Conservation (phyloP, 2,113 vertebrate species). For the Silurus glanis region DNA sequence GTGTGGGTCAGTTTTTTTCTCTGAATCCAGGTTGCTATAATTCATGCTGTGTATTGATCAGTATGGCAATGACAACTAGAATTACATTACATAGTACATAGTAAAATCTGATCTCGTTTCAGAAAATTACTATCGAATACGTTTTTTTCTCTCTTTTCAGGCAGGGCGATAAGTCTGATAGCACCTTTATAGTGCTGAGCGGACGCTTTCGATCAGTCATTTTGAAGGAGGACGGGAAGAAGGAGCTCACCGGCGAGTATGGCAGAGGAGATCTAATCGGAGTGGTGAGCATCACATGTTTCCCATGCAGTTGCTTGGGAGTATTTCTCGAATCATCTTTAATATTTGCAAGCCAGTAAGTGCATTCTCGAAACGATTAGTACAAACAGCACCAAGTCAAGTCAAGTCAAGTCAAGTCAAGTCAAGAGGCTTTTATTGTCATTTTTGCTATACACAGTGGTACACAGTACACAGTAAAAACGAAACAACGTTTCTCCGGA, state of each 20-base stretch:
- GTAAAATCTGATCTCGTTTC: neutral
- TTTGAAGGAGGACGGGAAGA: constrained; percentile 90
- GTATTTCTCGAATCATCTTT: too few species aligned
- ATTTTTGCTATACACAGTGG: too few species aligned
- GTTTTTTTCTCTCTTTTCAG: constrained; percentile 61
- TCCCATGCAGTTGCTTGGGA: neutral
- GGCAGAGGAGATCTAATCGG: constrained; percentile 91
- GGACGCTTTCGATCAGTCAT: constrained; percentile 91
- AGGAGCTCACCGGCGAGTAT: constrained; percentile 89
- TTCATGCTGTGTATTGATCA: neutral
- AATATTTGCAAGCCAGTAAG: too few species aligned
- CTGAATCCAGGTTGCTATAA: neutral
- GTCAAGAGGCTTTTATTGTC: too few species aligned
- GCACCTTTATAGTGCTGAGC: constrained; percentile 92
- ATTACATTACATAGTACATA: neutral
- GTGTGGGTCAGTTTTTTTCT: too few species aligned
- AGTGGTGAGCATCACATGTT: constrained; percentile 78
- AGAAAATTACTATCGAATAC: neutral
- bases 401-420: too few species aligned
- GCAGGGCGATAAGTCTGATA: constrained; percentile 91
- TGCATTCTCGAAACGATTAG: too few species aligned
- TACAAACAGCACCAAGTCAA: too few species aligned
- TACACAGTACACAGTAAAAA: too few species aligned
- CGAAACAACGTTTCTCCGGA: too few species aligned
- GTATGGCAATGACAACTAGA: neutral